Evolutionary conservation across 2,113 vertebrate species (phyloP).

Genomic region (Corythoichthys intestinalis): DNA sequence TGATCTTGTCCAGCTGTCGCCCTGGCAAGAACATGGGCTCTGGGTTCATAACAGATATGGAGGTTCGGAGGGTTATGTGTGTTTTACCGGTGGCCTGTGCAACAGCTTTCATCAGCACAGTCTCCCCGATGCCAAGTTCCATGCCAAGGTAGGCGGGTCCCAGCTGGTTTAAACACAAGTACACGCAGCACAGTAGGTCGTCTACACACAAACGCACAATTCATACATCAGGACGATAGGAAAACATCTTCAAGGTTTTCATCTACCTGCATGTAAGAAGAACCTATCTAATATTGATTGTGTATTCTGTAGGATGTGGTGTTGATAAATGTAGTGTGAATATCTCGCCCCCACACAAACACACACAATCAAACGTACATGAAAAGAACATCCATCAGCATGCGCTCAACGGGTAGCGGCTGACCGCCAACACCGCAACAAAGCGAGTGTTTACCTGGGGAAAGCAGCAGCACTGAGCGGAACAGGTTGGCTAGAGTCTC

Average conservation of each 20-base stretch:
- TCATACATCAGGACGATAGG: background rate
- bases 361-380: constrained; percentile 2
- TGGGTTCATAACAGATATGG: constrained; percentile 24
- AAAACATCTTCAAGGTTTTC: background rate
- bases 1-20: constrained; percentile 83
- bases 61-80: constrained; percentile 11
- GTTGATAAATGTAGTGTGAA: background rate
- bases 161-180: constrained; percentile 84
- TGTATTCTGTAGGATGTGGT: background rate
- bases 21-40: constrained; percentile 67
- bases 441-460: constrained; percentile 70
- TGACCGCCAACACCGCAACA: constrained; percentile 51
- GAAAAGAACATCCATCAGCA: constrained; percentile 36
- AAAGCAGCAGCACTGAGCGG: constrained; percentile 81
- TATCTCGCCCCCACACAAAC: background rate
- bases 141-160: constrained; percentile 83
- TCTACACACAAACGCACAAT: constrained; percentile 36
- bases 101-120: constrained; percentile 84
- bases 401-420: constrained; percentile 42
- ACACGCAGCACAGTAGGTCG: constrained; percentile 83
- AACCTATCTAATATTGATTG: background rate
- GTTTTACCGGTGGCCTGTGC: constrained; percentile 81
- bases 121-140: constrained; percentile 83
- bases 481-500: constrained; percentile 86
- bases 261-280: background rate